phyloP scores from a whole-genome alignment of 2,888 invertebrate species.

The Ceratothoa steindachneri region DNA sequence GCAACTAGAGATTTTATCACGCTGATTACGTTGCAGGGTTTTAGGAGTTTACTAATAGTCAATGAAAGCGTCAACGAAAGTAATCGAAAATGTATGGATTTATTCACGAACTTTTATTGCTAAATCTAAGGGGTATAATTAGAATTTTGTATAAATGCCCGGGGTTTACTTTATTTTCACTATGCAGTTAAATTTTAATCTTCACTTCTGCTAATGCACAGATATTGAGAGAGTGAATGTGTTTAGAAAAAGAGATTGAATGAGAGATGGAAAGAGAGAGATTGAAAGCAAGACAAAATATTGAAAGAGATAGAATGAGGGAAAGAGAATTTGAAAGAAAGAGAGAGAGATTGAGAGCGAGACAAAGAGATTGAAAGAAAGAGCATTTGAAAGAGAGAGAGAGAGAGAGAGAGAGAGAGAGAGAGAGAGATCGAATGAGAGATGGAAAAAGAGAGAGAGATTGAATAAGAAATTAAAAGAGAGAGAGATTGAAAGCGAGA shows the following conservation, averaged over 20 bases:
- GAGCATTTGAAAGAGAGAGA: background rate
- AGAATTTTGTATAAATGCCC: no score
- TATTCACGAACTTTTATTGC: no score
- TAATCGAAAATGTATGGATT: no score
- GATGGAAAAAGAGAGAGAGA: background rate
- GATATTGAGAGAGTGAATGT: background rate
- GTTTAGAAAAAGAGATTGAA: background rate
- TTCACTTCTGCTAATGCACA: background rate
- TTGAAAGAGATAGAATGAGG: conserved; percentile 12
- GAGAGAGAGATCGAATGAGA: background rate
- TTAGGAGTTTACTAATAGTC: no score
- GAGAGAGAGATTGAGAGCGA: conserved; percentile 1
- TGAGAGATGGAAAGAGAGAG: conserved; percentile 22
- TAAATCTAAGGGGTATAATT: no score
- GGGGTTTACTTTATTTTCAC: no score
- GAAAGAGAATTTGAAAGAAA: conserved; percentile 8
- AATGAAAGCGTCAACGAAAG: no score
- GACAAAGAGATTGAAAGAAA: conserved; percentile 8
- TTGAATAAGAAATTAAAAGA: background rate
- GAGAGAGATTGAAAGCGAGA: no score
- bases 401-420: conserved; percentile 4
- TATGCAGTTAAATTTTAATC: no score
- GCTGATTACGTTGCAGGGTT: no score
- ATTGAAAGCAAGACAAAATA: conserved; percentile 13
- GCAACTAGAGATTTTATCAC: no score